A percentile compares a stretch with the other conserved stretches of the same genome.
Evolutionary conservation across 1,140 invertebrate genomes (phyloP).

Genomic region (Diabrotica undecimpunctata): DNA sequence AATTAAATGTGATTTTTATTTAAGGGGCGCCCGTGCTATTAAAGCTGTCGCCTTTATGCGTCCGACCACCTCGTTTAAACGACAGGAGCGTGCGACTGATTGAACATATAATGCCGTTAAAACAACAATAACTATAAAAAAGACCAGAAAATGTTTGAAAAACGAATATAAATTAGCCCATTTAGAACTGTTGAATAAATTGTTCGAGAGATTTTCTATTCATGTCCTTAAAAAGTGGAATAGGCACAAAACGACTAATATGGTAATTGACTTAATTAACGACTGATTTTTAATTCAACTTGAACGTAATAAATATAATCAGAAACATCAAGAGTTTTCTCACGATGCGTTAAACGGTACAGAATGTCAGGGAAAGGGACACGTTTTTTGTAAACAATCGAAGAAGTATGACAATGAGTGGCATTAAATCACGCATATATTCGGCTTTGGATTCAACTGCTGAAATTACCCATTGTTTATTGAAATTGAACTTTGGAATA

Average conservation of each 20-base stretch:
- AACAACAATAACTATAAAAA: constrained; percentile 10
- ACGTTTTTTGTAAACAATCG: constrained; percentile 22
- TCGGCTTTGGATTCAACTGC: constrained; percentile 30
- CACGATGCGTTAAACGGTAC: constrained; percentile 22
- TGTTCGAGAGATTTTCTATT: background rate
- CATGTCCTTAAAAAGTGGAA: constrained; percentile 1
- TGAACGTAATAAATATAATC: constrained; percentile 6
- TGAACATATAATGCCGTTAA: constrained; percentile 4
- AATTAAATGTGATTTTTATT: background rate
- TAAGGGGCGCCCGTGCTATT: background rate
- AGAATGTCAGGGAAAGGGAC: constrained; percentile 19
- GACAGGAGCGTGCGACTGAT: constrained; percentile 2
- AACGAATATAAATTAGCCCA: background rate
- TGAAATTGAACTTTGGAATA: constrained; percentile 44
- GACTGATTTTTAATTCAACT: constrained; percentile 17
- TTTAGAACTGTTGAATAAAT: background rate
- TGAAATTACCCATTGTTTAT: constrained; percentile 47
- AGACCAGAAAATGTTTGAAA: constrained; percentile 3
- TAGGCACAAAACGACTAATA: constrained; percentile 2
- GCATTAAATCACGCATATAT: constrained; percentile 38
- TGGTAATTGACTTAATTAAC: constrained; percentile 9
- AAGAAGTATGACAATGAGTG: constrained; percentile 21
- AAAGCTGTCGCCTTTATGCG: background rate
- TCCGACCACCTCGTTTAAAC: background rate
- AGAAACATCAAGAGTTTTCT: constrained; percentile 18